Conservation (phyloP, 2,888 invertebrate species). For the Zonitis immaculata region DNA sequence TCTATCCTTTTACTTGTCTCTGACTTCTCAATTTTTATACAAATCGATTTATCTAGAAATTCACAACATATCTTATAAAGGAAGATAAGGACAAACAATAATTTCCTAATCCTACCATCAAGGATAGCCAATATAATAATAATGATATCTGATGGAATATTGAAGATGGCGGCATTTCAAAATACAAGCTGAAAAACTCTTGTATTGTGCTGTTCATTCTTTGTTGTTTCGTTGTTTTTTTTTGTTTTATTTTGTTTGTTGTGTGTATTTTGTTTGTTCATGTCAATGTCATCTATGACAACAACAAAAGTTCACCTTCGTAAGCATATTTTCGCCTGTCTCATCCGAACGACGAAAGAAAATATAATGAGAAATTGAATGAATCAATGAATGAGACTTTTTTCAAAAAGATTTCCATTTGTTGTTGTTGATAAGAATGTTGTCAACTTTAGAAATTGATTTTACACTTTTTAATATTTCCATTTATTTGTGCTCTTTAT, state of each 20-base stretch:
- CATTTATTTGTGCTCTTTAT: constrained; percentile 29
- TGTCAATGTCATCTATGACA: constrained; percentile 13
- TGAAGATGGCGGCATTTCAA: background rate
- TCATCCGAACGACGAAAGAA: constrained; percentile 11
- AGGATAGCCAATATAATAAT: background rate
- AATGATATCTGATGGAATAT: background rate
- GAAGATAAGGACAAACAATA: background rate
- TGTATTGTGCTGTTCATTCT: constrained; percentile 2
- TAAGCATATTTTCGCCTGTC: constrained; percentile 17
- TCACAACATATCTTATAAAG: background rate
- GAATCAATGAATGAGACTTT: constrained; percentile 15
- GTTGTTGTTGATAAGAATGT: background rate
- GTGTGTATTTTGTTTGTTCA: constrained; percentile 14
- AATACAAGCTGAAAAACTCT: background rate
- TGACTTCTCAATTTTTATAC: background rate
- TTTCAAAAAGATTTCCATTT: constrained; percentile 5
- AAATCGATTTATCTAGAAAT: background rate
- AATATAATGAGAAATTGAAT: constrained; percentile 13
- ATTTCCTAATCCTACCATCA: background rate
- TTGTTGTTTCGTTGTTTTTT: constrained; percentile 10
- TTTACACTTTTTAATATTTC: constrained; percentile 6
- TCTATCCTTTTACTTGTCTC: background rate
- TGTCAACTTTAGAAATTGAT: constrained; percentile 21
- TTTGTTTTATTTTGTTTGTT: constrained; percentile 14
- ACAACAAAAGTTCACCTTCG: constrained; percentile 9